Conservation (phyloP, 2,888 invertebrate genomes). For the Volucella bombylans region DNA sequence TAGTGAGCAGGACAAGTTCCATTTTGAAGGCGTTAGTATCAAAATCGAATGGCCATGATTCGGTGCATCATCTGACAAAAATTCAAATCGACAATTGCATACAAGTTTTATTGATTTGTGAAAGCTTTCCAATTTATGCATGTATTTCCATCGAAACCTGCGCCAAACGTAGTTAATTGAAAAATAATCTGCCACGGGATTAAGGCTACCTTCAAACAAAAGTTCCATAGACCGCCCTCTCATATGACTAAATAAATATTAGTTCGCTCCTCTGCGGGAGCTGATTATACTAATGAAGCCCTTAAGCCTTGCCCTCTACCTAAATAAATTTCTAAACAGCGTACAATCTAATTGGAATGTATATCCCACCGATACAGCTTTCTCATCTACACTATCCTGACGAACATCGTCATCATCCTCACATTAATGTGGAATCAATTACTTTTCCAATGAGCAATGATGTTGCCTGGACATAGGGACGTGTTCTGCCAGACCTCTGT, state of each 20-base stretch:
- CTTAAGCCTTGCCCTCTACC: conserved; percentile 13
- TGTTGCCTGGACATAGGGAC: conserved; percentile 1
- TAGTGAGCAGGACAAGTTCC: too few species aligned
- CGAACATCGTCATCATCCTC: background rate
- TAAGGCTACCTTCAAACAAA: background rate
- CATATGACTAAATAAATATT: conserved; percentile 17
- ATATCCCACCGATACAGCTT: conserved; percentile 12
- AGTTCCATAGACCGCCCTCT: background rate
- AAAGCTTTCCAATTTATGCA: too few species aligned
- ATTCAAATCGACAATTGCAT: too few species aligned
- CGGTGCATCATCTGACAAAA: too few species aligned
- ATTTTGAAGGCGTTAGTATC: too few species aligned
- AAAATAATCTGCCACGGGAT: conserved; percentile 28
- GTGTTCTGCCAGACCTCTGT: background rate
- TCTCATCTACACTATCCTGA: background rate
- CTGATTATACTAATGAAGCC: conserved; percentile 36
- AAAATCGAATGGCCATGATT: too few species aligned
- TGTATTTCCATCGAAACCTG: background rate
- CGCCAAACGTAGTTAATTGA: conserved; percentile 35
- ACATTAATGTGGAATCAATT: conserved; percentile 51
- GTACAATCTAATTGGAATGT: conserved; percentile 34
- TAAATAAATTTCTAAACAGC: background rate
- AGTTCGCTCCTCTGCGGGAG: background rate
- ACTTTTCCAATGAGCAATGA: conserved; percentile 38
- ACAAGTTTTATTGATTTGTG: too few species aligned